A percentile compares a stretch with the other conserved stretches of the same genome.
Conservation (phyloP, 2,888 invertebrate genomes). For the Ypsolopha sequella region DNA sequence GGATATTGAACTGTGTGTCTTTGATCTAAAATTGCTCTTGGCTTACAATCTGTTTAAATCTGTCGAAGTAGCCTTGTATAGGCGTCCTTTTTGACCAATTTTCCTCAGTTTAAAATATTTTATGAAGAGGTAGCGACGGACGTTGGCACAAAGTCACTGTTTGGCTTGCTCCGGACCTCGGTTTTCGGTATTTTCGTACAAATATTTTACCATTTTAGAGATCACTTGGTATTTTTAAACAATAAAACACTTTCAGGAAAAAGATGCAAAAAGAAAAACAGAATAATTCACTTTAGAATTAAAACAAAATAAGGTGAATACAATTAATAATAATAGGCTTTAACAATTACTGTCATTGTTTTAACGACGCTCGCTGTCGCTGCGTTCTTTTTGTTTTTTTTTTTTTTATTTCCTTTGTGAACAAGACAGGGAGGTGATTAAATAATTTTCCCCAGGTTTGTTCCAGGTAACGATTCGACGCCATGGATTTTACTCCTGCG, state of each 20-base stretch:
- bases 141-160: constrained; percentile 19
- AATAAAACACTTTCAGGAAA: too few relatives aligned
- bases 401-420: constrained; percentile 17
- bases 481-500: neutral
- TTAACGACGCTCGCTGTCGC: neutral
- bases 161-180: too few relatives aligned
- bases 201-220: neutral
- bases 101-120: constrained; percentile 52
- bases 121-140: constrained; percentile 23
- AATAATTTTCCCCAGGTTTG: constrained; percentile 22
- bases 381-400: constrained; percentile 11
- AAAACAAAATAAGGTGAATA: too few relatives aligned
- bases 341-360: neutral
- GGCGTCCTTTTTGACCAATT: constrained; percentile 57
- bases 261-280: neutral
- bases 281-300: too few relatives aligned
- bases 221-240: too few relatives aligned
- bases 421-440: constrained; percentile 25
- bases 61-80: constrained; percentile 45
- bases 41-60: neutral
- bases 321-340: neutral
- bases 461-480: neutral
- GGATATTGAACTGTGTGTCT: constrained; percentile 24
- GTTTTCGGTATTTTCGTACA: neutral
- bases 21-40: neutral